Evolutionary conservation across 2,888 invertebrate species (phyloP).

Genomic region (Mesochorus sp.): DNA sequence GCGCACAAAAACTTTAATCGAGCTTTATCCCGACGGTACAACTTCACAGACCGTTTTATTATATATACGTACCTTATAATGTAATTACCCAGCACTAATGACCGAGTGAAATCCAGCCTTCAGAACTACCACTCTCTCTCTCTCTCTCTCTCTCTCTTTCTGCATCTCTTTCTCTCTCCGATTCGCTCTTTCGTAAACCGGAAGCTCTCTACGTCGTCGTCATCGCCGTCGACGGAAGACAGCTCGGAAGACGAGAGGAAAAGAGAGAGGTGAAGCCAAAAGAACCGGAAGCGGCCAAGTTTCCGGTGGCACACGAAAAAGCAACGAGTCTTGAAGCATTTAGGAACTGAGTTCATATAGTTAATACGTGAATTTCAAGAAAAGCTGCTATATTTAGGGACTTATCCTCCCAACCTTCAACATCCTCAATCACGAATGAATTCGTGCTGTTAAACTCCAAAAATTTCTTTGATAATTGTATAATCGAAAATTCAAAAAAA

Average conservation of each 20-base stretch:
- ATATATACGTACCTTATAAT: conserved; percentile 68
- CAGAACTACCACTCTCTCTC: neutral
- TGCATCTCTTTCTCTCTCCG: conserved; percentile 1
- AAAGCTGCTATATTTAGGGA: neutral
- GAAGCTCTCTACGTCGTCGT: conserved; percentile 22
- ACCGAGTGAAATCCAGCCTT: conserved; percentile 56
- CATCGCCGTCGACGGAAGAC: conserved; percentile 34
- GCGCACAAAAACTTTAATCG: conserved; percentile 13
- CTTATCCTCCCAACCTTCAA: neutral
- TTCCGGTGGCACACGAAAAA: conserved; percentile 11
- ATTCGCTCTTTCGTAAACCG: conserved; percentile 6
- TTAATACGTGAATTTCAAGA: conserved; percentile 8
- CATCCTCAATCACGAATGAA: neutral
- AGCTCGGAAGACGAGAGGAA: conserved; percentile 24
- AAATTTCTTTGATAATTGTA: neutral
- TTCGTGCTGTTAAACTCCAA: too few species aligned
- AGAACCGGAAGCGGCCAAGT: conserved; percentile 30
- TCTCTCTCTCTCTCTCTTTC: neutral
- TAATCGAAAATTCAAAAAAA: neutral
- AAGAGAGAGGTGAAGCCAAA: conserved; percentile 11
- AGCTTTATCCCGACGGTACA: conserved; percentile 3
- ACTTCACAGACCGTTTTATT: conserved; percentile 22
- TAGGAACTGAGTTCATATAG: conserved; percentile 5
- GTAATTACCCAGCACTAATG: conserved; percentile 70
- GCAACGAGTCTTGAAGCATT: conserved; percentile 30